Conservation (phyloP, 2,113 vertebrate genomes). For the Manacus vitellinus region DNA sequence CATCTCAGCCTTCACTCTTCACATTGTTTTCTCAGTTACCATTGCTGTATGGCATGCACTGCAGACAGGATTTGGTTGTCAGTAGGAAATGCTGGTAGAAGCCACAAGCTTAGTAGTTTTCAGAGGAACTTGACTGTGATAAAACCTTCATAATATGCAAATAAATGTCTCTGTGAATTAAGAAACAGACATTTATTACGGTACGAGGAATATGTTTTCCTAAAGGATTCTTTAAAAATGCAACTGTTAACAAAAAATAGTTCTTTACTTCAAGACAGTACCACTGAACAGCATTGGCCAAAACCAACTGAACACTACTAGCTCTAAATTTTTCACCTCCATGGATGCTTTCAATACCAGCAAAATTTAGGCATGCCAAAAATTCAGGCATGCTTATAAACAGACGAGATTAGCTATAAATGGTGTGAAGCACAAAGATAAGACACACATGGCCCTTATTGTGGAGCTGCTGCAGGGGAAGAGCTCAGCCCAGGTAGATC, state of each 20-base stretch:
- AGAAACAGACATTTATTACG: background rate
- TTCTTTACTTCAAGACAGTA: background rate
- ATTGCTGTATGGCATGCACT: rapidly evolving
- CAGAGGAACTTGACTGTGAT: background rate
- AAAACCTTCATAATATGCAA: background rate
- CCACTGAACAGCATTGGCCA: background rate
- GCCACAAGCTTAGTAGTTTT: background rate
- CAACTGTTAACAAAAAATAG: background rate
- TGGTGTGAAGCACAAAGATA: background rate
- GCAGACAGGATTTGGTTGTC: background rate
- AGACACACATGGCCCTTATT: rapidly evolving
- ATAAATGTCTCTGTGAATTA: background rate
- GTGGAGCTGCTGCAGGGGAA: background rate
- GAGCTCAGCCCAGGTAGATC: background rate
- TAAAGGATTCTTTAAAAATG: background rate
- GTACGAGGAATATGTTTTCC: background rate
- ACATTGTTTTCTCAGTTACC: background rate
- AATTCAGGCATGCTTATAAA: background rate
- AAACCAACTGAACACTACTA: background rate
- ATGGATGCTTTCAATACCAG: background rate
- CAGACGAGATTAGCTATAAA: background rate
- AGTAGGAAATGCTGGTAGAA: background rate
- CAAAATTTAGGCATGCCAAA: background rate
- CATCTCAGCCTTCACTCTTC: background rate
- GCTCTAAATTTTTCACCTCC: background rate